Base-by-base conservation (phyloP, 2,888 invertebrate species). In the Ryuthela nishihirai region DNA sequence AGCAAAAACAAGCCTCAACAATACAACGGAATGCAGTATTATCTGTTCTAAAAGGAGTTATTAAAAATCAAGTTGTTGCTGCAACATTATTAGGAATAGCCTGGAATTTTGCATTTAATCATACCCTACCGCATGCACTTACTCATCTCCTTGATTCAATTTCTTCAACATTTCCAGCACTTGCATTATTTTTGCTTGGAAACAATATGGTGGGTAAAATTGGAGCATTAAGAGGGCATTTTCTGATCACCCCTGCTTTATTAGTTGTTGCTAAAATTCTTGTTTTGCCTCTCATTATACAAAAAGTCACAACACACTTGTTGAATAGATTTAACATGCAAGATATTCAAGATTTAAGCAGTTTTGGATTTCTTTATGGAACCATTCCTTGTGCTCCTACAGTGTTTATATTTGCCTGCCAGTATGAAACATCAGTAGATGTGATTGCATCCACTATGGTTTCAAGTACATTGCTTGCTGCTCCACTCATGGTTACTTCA, bases 361-460 rank as follows among this genome's bases (percentile, higher is more conserved):
- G 91, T 35, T 95, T 89, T 73, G 95, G 91, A 0, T 97, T 97
- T 76, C 79, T 97, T 0, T 95, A 95, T 72, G 95, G 97, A 49
- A 94, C 94, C 0, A 88, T 97, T 74, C 97, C 97, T 0, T 85
- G 93, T 1, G 95, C 95, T 1, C 95, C 95, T 0, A 91, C 91
- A n/a, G 89, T 93, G 0, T 94, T 95, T 73, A 91, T 97, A 3
- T 92, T 93, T 75, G 90, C 95, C 1, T 83, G 87, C 36, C 84
- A 90, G 64, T 75, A 91, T 47, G 91, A 90, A 72, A 82, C 88
- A 21, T 46, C 60, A 12, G 42, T 64, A 21, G 48, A 64, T 20
- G 48, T 65, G 3, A 53, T 68, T n/a, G 64, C 68, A 25, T 55
- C 62, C 20, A 61, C 61, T 25, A 89, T 95, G 89, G 94, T 95